A percentile compares a stretch with the other conserved stretches of the same genome.
Conservation (phyloP, 2,888 invertebrate genomes). For the Pterostichus madidus region DNA sequence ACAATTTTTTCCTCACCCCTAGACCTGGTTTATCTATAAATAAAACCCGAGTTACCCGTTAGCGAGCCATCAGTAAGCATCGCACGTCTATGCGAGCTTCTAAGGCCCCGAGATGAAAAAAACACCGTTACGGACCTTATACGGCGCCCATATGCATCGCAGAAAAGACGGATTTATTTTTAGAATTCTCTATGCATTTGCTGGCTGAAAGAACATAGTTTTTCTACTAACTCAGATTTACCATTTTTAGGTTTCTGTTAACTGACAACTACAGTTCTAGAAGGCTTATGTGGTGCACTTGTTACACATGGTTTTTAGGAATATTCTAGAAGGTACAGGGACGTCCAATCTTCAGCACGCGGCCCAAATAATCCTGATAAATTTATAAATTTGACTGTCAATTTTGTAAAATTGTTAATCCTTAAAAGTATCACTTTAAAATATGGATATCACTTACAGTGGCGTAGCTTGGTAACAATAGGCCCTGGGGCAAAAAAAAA, state of each 20-base stretch:
- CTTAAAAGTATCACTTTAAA: too few species aligned
- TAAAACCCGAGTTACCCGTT: slow-evolving; percentile 25
- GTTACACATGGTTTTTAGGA: neutral
- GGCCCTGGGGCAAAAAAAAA: too few species aligned
- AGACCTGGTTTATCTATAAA: slow-evolving; percentile 19
- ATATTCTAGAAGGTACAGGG: neutral
- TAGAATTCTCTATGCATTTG: slow-evolving; percentile 45
- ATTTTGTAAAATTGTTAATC: too few species aligned
- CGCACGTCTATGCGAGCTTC: neutral
- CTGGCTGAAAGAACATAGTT: neutral
- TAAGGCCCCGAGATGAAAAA: slow-evolving; percentile 49
- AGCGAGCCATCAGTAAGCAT: slow-evolving; percentile 39
- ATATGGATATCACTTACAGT: too few species aligned
- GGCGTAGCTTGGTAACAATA: too few species aligned
- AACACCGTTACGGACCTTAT: slow-evolving; percentile 59
- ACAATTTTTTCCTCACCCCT: slow-evolving; percentile 31
- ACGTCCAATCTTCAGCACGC: too few species aligned
- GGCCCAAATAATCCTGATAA: too few species aligned
- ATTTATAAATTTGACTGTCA: too few species aligned
- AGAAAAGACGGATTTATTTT: slow-evolving; percentile 38
- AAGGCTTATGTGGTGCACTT: neutral
- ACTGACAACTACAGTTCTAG: neutral
- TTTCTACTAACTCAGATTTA: slow-evolving; percentile 34
- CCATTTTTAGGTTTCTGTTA: slow-evolving; percentile 29
- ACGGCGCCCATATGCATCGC: slow-evolving; percentile 49